phyloP scores from a whole-genome alignment of 2,113 vertebrate genomes.

The Indicator indicator region DNA sequence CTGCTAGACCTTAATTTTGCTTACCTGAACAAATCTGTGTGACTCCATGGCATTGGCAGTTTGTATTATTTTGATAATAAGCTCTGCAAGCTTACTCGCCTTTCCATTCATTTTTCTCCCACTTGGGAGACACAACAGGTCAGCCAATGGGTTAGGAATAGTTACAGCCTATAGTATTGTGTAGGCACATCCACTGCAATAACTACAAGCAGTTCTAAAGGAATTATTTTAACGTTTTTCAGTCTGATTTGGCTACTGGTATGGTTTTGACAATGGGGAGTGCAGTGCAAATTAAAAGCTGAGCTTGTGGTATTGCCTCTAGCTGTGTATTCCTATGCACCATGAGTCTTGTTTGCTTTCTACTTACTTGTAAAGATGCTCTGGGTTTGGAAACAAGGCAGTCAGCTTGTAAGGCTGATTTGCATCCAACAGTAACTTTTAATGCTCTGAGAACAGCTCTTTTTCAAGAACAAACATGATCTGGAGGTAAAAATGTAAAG shows the following conservation, averaged over 20 bases:
- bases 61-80: not conserved
- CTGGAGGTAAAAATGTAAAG: not conserved
- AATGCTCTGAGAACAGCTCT: not conserved
- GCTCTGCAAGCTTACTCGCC: not conserved
- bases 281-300: not conserved
- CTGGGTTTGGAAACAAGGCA: not conserved
- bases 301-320: not conserved
- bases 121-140: not conserved
- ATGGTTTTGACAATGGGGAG: not conserved
- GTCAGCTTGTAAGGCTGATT: not conserved
- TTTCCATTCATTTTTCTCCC: not conserved
- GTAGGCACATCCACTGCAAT: not conserved
- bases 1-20: not conserved
- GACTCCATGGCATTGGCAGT: not conserved
- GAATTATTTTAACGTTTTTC: not conserved
- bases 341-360: not conserved
- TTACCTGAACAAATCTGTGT: not conserved
- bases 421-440: not conserved
- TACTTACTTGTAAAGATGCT: not conserved
- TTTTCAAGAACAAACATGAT: not conserved
- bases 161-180: not conserved
- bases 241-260: not conserved
- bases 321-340: not conserved
- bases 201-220: not conserved
- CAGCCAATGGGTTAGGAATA: not conserved